These are phyloP conservation scores for Drosophila quasianomalipes DNA, from an alignment of 2,888 invertebrate species.

Conservation along the genomic window DNA sequence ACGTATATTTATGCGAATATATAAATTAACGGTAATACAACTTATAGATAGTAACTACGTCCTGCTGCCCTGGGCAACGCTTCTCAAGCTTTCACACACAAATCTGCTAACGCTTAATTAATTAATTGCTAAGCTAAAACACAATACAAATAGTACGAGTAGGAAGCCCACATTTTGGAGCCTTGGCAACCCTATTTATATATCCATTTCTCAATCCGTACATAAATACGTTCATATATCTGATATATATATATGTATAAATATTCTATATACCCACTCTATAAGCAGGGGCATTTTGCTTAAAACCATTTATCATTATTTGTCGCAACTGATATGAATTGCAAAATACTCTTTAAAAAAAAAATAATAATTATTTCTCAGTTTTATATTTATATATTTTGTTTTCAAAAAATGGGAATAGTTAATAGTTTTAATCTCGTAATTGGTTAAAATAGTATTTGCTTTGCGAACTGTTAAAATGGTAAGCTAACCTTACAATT, in stretches of 20 bases:
- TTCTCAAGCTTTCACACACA: constrained; percentile 43
- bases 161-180: constrained; percentile 1
- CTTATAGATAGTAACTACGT: constrained; percentile 37
- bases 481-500: constrained; percentile 66
- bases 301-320: background rate
- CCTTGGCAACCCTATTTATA: background rate
- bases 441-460: constrained; percentile 35
- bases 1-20: constrained; percentile 20
- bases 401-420: constrained; percentile 9
- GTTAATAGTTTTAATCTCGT: constrained; percentile 37
- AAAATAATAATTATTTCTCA: background rate
- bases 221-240: background rate
- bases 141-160: constrained; percentile 22
- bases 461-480: constrained; percentile 24
- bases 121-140: constrained; percentile 13
- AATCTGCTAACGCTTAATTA: background rate
- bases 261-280: background rate
- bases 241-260: background rate
- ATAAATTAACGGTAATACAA: constrained; percentile 43
- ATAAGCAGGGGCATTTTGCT: constrained; percentile 2
- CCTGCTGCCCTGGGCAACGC: constrained; percentile 46
- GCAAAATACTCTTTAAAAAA: constrained; percentile 2
- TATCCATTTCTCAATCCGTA: background rate
- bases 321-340: constrained; percentile 23
- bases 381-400: constrained; percentile 3